Evolutionary conservation across 2,797 vertebrate genomes (phyloP), one percentile per base, ranked within the genome.

Genomic region (Rhynchotus rufescens): DNA sequence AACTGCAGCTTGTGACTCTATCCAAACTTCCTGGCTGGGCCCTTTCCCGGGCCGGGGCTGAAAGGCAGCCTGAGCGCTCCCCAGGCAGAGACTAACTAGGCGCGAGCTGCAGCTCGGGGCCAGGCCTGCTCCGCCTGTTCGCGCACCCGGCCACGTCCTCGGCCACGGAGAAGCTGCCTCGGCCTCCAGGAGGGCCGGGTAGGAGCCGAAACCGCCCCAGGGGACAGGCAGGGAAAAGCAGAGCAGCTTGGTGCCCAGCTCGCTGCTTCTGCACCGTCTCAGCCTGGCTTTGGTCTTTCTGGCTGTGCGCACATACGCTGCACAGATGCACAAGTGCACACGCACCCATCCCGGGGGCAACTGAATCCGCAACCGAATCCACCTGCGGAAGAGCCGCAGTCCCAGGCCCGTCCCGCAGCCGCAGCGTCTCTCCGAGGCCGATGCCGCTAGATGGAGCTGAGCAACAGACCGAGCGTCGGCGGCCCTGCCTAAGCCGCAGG

Each of bases 401-500:
- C n/a, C 73, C 5, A 2, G 13, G 75, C 57, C 28, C 40, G 36
- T 66, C 47, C 71, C 83, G 52, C 2, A 4, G 67, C 74, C 74
- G n/a, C 64, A 2, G 32, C 5, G 6, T 34, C 45, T 52, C 59
- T 16, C 52, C 42, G 22, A 42, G 47, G 25, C 1, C 8, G 2
- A 36, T 71, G 87, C 94, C 93, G 82, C 95, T 86, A 96, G 95
- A 42, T 93, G 96, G 94, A 91, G 95, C 89, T 57, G 89, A 88
- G 76, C 59, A 85, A 87, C 93, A 93, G 15, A 94, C 66, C 67
- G 91, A 92, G 81, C 90, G 69, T 57, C 67, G 52, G 79, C 79
- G 8, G 78, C 83, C 3, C 82, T 84, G 86, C 86, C 73, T 15
- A 80, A 91, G 21, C 3, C 60, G 10, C 91, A 85, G 80, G 95